Percentiles rank a stretch among this genome's conserved stretches.
Conservation (phyloP, 2,113 vertebrate genomes). For the Periophthalmus modestus region DNA sequence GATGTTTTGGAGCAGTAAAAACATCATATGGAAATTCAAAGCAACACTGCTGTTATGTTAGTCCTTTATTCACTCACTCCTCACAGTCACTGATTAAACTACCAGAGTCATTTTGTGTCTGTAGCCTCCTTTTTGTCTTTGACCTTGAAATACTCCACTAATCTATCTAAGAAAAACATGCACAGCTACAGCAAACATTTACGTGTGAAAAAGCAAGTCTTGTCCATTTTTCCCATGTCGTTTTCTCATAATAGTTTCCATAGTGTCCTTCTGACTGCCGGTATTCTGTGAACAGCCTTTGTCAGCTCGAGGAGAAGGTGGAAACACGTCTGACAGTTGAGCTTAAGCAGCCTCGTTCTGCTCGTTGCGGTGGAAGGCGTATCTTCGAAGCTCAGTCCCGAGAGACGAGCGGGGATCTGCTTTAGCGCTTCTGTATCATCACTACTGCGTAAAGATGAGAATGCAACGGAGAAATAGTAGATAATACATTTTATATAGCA, state of each 20-base stretch:
- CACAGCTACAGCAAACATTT: background rate
- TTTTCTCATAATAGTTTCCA: background rate
- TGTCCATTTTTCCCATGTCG: background rate
- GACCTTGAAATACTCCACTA: background rate
- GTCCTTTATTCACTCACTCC: no score
- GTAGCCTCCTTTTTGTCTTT: background rate
- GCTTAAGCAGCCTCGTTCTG: conserved; percentile 28
- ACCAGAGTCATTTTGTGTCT: no score
- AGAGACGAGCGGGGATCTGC: conserved; percentile 17
- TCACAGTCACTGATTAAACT: no score
- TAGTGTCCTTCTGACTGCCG: background rate
- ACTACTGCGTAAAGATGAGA: conserved; percentile 17
- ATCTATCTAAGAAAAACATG: background rate
- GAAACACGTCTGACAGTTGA: conserved; percentile 44
- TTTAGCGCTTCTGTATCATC: conserved; percentile 19
- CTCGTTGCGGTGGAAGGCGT: conserved; percentile 31
- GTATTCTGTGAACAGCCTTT: conserved; percentile 29
- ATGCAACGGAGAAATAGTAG: background rate
- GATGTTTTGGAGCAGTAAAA: background rate
- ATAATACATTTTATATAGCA: no score
- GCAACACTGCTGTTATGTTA: no score
- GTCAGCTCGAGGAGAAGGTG: conserved; percentile 24
- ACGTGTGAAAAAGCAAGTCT: background rate
- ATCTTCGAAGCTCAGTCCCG: conserved; percentile 36
- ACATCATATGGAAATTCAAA: no score